Evolutionary conservation across 1,140 invertebrate species (phyloP), one percentile per base, ranked within the genome.

Genomic region (Diorhabda carinulata): DNA sequence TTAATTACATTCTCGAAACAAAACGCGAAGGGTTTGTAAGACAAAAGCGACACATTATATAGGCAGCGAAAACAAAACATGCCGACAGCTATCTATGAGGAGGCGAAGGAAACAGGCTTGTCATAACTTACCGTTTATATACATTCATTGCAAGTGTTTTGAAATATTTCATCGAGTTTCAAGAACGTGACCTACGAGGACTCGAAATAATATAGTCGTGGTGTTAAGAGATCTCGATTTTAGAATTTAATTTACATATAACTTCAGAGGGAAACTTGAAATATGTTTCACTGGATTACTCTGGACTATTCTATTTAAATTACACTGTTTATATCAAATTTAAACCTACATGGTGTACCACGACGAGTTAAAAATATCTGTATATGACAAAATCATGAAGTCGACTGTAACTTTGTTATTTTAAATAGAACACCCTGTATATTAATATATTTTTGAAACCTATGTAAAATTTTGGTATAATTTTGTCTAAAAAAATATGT

Each of bases 91-190:
- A 52, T 52, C 47, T 52, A 52, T 25, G 25, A 25, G 47, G 47
- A 52, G 47, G 47, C 47, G 25, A 25, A 8, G 47, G 47, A 52
- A n/a, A 52, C 47, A n/a, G 47, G 47, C 47, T 52, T 52, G 47
- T 52, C 47, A 52, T 52, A 52, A 52, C 47, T 52, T 52, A n/a
- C 6, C 47, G 47, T 52, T 52, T 52, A n/a, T 52, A 52, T 52
- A 52, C 47, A 52, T 52, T 52, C 47, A 52, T 52, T 52, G 47
- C 47, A 52, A 52, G 47, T 52, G 47, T 52, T 52, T 52, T 52
- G 47, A 52, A n/a, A 52, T 52, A 52, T 52, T 52, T 52, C 47
- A 52, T 52, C 47, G 47, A 52, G 47, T 52, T n/a, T 52, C 47
- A 52, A n/a, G n/a, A 52, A 52, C 47, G 47, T 52, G 47, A 52